Percentiles rank a stretch among this genome's conserved stretches.
phyloP scores from a whole-genome alignment of 2,797 vertebrate genomes.

The Channallabes apus region DNA sequence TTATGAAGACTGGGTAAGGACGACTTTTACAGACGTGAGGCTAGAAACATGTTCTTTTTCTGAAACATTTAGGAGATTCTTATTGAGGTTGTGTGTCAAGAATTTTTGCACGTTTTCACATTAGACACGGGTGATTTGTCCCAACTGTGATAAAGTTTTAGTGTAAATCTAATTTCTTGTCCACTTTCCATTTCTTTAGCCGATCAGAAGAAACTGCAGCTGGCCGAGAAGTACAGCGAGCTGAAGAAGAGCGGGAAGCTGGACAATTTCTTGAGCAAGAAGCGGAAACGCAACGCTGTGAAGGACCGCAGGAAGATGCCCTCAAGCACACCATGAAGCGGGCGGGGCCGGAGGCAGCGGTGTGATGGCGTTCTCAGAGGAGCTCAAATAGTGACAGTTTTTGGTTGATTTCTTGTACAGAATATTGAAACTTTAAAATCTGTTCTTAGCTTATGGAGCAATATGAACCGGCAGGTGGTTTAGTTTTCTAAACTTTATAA shows the following conservation, averaged over 20 bases:
- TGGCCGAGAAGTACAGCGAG: conserved; percentile 85
- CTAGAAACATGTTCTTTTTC: no score
- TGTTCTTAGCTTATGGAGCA: not conserved
- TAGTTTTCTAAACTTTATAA: not conserved
- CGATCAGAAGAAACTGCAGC: conserved; percentile 82
- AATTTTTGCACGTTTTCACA: no score
- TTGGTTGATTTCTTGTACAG: conserved; percentile 9
- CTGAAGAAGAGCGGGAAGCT: conserved; percentile 90
- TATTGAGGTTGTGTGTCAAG: no score
- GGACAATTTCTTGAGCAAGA: conserved; percentile 89
- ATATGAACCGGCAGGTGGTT: not conserved
- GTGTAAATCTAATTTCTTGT: not conserved
- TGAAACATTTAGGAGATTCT: no score
- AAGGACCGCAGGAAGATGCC: conserved; percentile 89
- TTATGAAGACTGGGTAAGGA: no score
- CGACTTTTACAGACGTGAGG: no score
- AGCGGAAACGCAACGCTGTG: conserved; percentile 89
- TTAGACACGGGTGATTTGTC: no score
- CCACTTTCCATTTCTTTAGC: conserved; percentile 64
- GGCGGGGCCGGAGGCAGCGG: not conserved
- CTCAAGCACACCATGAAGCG: conserved; percentile 17
- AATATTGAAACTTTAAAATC: not conserved
- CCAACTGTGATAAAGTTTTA: no score
- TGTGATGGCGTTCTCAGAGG: no score
- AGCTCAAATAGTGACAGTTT: not conserved